Conservation (phyloP, 2,888 invertebrate genomes). For the Erebia ligea region DNA sequence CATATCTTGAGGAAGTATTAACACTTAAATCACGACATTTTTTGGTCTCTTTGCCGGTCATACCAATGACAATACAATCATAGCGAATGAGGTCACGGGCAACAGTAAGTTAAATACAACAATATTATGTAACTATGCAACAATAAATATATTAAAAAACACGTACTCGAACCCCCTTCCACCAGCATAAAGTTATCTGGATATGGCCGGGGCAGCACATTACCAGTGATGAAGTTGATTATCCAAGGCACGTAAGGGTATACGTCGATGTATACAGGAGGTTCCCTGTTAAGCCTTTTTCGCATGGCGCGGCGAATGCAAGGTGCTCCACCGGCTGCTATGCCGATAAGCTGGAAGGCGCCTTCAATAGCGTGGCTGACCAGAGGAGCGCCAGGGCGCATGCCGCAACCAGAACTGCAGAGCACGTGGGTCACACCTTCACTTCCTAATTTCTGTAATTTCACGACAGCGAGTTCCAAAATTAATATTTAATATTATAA, state of each 20-base stretch:
- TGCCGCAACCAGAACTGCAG: constrained; percentile 70
- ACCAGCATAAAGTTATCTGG: constrained; percentile 58
- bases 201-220: constrained; percentile 62
- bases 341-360: constrained; percentile 63
- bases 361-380: constrained; percentile 61
- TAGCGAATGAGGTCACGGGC: too few relatives aligned
- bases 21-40: too few relatives aligned
- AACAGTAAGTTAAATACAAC: too few relatives aligned
- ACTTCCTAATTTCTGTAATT: constrained; percentile 57
- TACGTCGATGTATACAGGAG: constrained; percentile 69
- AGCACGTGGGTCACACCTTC: constrained; percentile 67
- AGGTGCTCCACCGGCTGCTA: constrained; percentile 61
- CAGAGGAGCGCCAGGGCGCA: constrained; percentile 68
- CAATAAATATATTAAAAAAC: not conserved
- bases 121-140: too few relatives aligned
- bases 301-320: constrained; percentile 61
- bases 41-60: too few relatives aligned
- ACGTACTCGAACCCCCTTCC: constrained; percentile 57
- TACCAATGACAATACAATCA: too few relatives aligned
- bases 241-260: constrained; percentile 71
- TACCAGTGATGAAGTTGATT: constrained; percentile 64
- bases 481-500: too few relatives aligned
- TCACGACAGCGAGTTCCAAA: not conserved
- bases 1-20: not conserved
- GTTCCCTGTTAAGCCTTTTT: constrained; percentile 59